Evolutionary conservation across 2,888 invertebrate species (phyloP).

Genomic region (Heteromurus nitidus): DNA sequence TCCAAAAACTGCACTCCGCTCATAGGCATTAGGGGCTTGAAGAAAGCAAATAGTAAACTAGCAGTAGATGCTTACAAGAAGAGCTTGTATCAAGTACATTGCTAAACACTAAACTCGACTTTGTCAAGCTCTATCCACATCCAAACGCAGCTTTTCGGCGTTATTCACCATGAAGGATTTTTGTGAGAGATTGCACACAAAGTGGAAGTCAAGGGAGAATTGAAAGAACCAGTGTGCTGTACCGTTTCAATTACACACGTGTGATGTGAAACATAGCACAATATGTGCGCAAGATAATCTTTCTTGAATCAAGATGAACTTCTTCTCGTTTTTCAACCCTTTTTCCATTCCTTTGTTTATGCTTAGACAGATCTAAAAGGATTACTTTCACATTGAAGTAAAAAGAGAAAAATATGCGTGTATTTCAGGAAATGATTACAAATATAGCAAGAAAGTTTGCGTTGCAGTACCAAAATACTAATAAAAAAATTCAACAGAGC

Average conservation of each 20-base stretch:
- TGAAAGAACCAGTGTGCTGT: neutral
- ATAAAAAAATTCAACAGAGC: neutral
- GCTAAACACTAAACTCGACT: too few relatives aligned
- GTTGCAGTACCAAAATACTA: constrained; percentile 22
- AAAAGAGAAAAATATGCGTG: constrained; percentile 48
- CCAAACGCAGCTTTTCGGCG: too few relatives aligned
- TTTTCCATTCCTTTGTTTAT: constrained; percentile 47
- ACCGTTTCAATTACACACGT: constrained; percentile 53
- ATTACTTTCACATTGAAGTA: constrained; percentile 24
- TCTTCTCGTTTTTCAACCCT: constrained; percentile 24
- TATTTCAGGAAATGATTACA: constrained; percentile 27
- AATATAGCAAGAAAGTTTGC: neutral
- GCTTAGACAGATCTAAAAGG: constrained; percentile 40
- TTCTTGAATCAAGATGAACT: constrained; percentile 48
- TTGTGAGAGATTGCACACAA: too few relatives aligned
- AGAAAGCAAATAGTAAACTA: too few relatives aligned
- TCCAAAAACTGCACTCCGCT: too few relatives aligned
- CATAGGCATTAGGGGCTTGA: too few relatives aligned
- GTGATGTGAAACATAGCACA: too few relatives aligned
- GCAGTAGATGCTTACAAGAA: too few relatives aligned
- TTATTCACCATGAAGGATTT: too few relatives aligned
- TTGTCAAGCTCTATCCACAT: too few relatives aligned
- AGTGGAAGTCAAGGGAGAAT: too few relatives aligned
- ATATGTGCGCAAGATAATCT: constrained; percentile 8
- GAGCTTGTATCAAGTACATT: too few relatives aligned